Evolutionary conservation across 2,888 invertebrate genomes (phyloP), one percentile per base, ranked within the genome.

Genomic region (Ophion obscuratus): DNA sequence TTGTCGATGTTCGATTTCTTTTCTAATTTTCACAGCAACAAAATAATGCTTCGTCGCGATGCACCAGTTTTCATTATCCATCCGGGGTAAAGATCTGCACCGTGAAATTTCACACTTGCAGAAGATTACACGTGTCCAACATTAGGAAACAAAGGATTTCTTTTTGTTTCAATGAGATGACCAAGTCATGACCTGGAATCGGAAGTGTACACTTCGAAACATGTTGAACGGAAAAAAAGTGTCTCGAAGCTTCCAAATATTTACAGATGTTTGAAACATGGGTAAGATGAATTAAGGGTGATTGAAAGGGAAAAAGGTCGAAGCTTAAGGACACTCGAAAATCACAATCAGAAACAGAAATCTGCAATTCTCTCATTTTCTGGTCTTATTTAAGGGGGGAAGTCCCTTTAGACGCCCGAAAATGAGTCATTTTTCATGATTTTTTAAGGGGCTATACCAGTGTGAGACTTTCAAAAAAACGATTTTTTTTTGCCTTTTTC

Each of bases 1-100:
- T 77, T 61, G 62, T 83, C 81, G 68, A 84, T 78, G 76, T 36
- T 61, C 44, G 17, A 20, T 76, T 82, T 61, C 40, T 62, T 36
- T 44, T 70, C 20, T 24, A 61, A 47, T 40, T 27, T 75, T 66
- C 59, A 70, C 73, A 20, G 24, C 75, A 59, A 68, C 47, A 77
- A 81, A 71, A 68, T 61, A 67, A 64, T 68, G 62, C 64, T 74
- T 80, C 24, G 47, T 66, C 80, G 61, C 66, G 61, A 62, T 75
- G 61, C 64, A 75, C 64, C 66, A 67, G 20, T 73, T 80, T 59
- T 74, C 53, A 62, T 76, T 71, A 70, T 80, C 17, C 78, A 40
- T 64, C 31, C 62, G 57, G 81, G 73, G 59, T 77, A 62, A 47
- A 77, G 31, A 66, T n/a, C 59, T 31, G 70, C 59, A 36, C 17